A percentile compares a stretch with the other conserved stretches of the same genome.
These are phyloP conservation scores for Dusona sp. DNA, from an alignment of 2,888 invertebrate species.

Conservation along the genomic window DNA sequence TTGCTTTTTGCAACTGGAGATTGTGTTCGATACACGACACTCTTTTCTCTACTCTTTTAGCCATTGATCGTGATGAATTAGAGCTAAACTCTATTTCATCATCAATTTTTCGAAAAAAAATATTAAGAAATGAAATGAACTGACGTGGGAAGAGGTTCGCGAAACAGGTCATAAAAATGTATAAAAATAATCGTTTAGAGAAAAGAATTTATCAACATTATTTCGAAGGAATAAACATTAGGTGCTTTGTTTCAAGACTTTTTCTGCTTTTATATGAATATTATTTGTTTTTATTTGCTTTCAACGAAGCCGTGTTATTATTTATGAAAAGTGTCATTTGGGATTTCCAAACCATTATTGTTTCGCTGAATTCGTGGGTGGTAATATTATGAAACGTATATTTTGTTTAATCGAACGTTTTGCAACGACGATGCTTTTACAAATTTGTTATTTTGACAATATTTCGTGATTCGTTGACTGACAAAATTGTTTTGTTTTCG, in stretches of 20 bases:
- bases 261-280: background rate
- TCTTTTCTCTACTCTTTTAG: conserved; percentile 26
- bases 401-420: background rate
- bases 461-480: background rate
- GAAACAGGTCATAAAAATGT: background rate
- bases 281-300: background rate
- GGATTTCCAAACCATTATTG: background rate
- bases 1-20: conserved; percentile 80
- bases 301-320: background rate
- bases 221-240: background rate
- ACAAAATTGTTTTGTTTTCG: conserved; percentile 6
- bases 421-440: background rate
- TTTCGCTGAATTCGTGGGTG: background rate
- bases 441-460: conserved; percentile 9
- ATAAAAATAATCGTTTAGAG: background rate
- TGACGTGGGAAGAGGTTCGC: too few species aligned
- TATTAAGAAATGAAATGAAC: background rate
- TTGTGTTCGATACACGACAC: conserved; percentile 76
- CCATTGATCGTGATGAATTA: conserved; percentile 42
- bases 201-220: background rate
- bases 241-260: background rate
- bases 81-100: conserved; percentile 7
- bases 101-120: background rate
- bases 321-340: background rate
- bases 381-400: background rate